Base-by-base conservation (phyloP, 2,888 invertebrate genomes). In the Fragum fragum region DNA sequence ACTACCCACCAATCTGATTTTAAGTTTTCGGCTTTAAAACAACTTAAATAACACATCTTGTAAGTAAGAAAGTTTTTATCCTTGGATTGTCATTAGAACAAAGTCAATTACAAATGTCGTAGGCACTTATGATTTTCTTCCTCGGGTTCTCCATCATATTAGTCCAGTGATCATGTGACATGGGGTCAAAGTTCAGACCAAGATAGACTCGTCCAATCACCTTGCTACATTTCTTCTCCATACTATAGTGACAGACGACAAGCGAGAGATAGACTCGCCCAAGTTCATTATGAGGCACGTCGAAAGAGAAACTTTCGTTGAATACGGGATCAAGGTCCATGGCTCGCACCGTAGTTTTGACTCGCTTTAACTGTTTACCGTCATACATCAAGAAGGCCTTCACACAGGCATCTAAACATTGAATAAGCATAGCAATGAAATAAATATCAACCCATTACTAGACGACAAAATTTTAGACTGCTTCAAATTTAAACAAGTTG, bases 271-370 rank as follows among this genome's bases (percentile, higher is more conserved):
- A 92, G 61, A 92, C 89, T 23, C 89, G 89, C 21, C 89, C 91
- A 28, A 92, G 82, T 70, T 90, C 90, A n/a, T 86, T 73, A 26
- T 81, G 80, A 0, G 92, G 92, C 0, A 92, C 91, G 61, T 92
- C 92, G 63, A 92, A 92, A 9, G 90, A 89, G 75, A 91, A 91
- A 1, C 90, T 90, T 73, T 92, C 92, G 73, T 92, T 90, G 55
- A 89, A 92, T 21, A 88, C 86, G 0, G 92, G 92, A 73, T 87
- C 91, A 2, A 89, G 76, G 66, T 90, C 89, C 29, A 81, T 86
- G 1, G 79, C 72, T 14, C 88, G 85, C 3, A 90, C 73, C 0
- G 87, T 73, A 0, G 92, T 92, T 76, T 91, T 92, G 6, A 87
- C 87, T 76, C 91, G 87, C 73, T 90, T 91, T 68, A 92, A 86